Base-by-base conservation (phyloP, 2,797 vertebrate genomes). In the Oreonectes daqikongensis region DNA sequence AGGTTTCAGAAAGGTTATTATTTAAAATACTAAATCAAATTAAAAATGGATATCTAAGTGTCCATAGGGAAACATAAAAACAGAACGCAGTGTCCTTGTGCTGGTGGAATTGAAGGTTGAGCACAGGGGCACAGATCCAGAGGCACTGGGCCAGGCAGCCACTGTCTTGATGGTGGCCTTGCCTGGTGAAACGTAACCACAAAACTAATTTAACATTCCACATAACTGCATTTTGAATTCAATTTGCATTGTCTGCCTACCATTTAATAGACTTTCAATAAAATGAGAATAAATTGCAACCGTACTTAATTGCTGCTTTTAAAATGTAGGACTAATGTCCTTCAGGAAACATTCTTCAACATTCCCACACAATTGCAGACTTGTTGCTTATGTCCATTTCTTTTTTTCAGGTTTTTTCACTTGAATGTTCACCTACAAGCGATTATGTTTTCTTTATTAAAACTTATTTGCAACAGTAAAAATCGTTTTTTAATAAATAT, bases 221-320 rank as follows among this genome's bases (percentile, higher is more conserved):
- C 59, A 44, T 66, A 81, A 63, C 59, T 52, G 59, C 59, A 80
- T 46, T 28, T 65, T 69, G 18, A 72, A 77, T 75, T 79, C 46
- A 67, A 60, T 71, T 69, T 80, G 22, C 22, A 4, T 80, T 61
- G 30, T 78, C 65, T 69, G 52, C 35, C 38, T 76, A 57, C 12
- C 72, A 60, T 79, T 78, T 78, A 80, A 65, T 85, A 70, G 24
- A 69, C 76, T 76, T 80, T 67, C 52, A 63, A 75, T 71, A 57
- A 75, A 84, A 80, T 81, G 70, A 80, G 81, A 81, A 79, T 79
- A 57, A 81, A 64, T 63, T 38, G 30, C 55, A 63, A 73, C 55
- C 76, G 66, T 57, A 82, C 81, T 82, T 74, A 81, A 83, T 84
- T 67, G 68, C 53, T 72, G 48, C 44, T 73, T 14, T 68, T 77